phyloP scores from a whole-genome alignment of 2,888 invertebrate genomes.

The Eilema caniola region DNA sequence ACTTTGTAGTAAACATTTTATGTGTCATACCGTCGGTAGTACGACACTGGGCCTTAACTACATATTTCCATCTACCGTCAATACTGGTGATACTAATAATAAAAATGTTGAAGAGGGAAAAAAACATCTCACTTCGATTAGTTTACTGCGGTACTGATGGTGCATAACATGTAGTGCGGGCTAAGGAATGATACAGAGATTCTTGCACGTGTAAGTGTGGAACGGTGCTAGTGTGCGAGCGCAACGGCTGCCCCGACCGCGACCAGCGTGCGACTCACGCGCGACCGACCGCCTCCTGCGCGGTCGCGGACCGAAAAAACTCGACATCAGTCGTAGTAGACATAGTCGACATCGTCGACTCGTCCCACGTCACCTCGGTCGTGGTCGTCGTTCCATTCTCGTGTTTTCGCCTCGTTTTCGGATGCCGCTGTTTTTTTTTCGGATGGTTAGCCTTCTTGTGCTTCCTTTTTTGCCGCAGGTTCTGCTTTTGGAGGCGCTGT shows the following conservation, averaged over 20 bases:
- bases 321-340: slow-evolving; percentile 84
- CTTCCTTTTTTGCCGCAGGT: slow-evolving; percentile 78
- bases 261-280: slow-evolving; percentile 81
- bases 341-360: slow-evolving; percentile 84
- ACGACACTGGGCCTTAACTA: slow-evolving; percentile 47
- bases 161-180: slow-evolving; percentile 9
- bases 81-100: not conserved
- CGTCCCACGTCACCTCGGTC: slow-evolving; percentile 81
- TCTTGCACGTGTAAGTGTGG: slow-evolving; percentile 78
- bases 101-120: not conserved
- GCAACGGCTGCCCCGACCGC: slow-evolving; percentile 84
- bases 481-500: slow-evolving; percentile 81
- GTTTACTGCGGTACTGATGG: slow-evolving; percentile 3
- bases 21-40: slow-evolving; percentile 50
- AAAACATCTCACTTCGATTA: not conserved
- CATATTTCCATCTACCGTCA: slow-evolving; percentile 19
- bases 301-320: slow-evolving; percentile 87
- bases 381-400: slow-evolving; percentile 82
- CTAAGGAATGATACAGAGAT: slow-evolving; percentile 74
- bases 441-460: slow-evolving; percentile 83
- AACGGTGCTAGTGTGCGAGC: slow-evolving; percentile 84
- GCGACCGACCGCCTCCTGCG: slow-evolving; percentile 85
- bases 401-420: slow-evolving; percentile 85
- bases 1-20: slow-evolving; percentile 58
- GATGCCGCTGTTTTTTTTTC: slow-evolving; percentile 84